A percentile compares a stretch with the other conserved stretches of the same genome.
Conservation (phyloP, 2,888 invertebrate species). For the Copidosoma aretas region DNA sequence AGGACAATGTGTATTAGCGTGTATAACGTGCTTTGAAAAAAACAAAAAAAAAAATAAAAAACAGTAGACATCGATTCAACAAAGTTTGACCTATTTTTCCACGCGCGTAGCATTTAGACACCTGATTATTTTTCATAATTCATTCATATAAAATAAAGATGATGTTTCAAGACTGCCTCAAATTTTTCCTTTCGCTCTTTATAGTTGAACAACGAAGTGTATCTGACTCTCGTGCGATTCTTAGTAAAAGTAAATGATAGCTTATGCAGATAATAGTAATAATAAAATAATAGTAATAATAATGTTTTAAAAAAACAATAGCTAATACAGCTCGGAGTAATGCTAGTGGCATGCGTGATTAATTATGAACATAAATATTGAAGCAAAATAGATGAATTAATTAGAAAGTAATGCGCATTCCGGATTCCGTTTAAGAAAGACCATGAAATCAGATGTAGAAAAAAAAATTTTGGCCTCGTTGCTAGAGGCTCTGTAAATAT, state of each 20-base stretch:
- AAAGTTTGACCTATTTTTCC: constrained; percentile 36
- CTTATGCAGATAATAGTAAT: constrained; percentile 27
- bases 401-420: constrained; percentile 48
- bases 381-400: constrained; percentile 8
- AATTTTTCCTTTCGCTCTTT: constrained; percentile 36
- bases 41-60: background rate
- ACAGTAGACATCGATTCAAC: constrained; percentile 32
- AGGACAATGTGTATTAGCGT: constrained; percentile 33
- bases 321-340: constrained; percentile 34
- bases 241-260: constrained; percentile 25
- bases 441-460: constrained; percentile 42
- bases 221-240: constrained; percentile 20
- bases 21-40: constrained; percentile 38
- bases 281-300: constrained; percentile 3
- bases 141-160: constrained; percentile 33
- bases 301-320: constrained; percentile 10
- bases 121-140: constrained; percentile 42
- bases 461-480: constrained; percentile 45
- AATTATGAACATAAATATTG: constrained; percentile 30
- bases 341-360: constrained; percentile 38
- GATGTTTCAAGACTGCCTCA: constrained; percentile 39
- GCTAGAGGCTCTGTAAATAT: constrained; percentile 59
- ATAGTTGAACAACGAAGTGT: constrained; percentile 26
- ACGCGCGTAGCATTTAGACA: constrained; percentile 32
- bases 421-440: constrained; percentile 45